Percentiles rank a stretch among this genome's conserved stretches.
These are phyloP conservation scores for Sinelater perroti DNA, from an alignment of 2,888 invertebrate genomes.

Conservation along the genomic window DNA sequence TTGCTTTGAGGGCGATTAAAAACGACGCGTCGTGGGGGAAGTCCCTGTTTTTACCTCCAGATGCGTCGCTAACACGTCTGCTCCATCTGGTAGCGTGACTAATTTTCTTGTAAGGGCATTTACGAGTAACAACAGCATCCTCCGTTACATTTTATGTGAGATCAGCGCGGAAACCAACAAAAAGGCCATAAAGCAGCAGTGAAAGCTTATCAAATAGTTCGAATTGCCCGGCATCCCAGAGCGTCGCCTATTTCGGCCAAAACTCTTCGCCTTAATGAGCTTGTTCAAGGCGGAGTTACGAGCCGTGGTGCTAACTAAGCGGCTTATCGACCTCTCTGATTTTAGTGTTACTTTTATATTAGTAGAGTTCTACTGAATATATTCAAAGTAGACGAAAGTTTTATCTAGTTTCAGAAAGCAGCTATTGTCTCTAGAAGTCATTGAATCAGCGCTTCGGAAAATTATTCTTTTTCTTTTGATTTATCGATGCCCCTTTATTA, in stretches of 20 bases:
- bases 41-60: too few species aligned
- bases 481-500: too few species aligned
- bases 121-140: constrained; percentile 7
- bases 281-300: constrained; percentile 26
- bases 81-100: too few species aligned
- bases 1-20: too few species aligned
- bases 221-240: constrained; percentile 27
- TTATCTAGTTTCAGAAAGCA: too few species aligned
- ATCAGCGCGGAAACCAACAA: constrained; percentile 23
- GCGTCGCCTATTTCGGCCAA: constrained; percentile 22
- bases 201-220: constrained; percentile 28
- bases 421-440: too few species aligned
- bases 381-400: constrained; percentile 5
- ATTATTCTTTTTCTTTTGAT: too few species aligned
- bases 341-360: constrained; percentile 22
- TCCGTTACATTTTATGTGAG: constrained; percentile 26
- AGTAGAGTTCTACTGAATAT: constrained; percentile 5
- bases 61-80: too few species aligned
- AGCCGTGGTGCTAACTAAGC: constrained; percentile 21
- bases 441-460: too few species aligned
- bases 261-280: constrained; percentile 27
- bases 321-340: constrained; percentile 23
- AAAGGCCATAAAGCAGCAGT: constrained; percentile 24
- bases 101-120: not conserved
- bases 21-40: too few species aligned